Evolutionary conservation across 2,888 invertebrate genomes (phyloP), one percentile per base, ranked within the genome.

Genomic region (Andrena hattorfiana): DNA sequence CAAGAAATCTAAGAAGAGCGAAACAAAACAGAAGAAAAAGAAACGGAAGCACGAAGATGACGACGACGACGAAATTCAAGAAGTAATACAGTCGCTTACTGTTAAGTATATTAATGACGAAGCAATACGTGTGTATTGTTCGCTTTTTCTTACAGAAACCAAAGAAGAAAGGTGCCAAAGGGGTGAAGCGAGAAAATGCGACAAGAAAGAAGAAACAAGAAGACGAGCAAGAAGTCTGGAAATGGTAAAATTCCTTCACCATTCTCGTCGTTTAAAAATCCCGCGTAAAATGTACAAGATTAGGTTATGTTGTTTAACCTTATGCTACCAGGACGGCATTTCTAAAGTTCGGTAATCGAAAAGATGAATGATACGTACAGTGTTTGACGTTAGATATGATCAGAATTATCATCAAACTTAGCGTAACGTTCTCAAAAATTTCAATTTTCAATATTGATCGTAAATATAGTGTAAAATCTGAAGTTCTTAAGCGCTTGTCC

Each of bases 191-290:
- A 42, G 91, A 92, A 82, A 92, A 89, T 76, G 88, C 93, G 67
- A 90, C 95, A 59, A 97, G 96, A 87, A 96, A 95, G 74, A 97
- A 97, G 93, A 97, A 97, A 93, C 97, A 97, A 87, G 98, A 98
- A 72, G 97, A 97, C 85, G 96, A 96, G 87, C 96, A 95, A 90
- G 97, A 98, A 94, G 98, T 98, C 77, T 98, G 98, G 98, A 97
- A 98, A 95, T 98, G 98, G 98, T 98, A 94, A 95, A n/a, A 56
- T 60, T 72, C 67, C 49, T 26, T 56, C 28, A 48, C 0, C 2
- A 16, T 67, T 59, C n/a, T 60, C 20, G 35, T 0, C 2, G 13
- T 71, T 56, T 54, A 20, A 75, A 48, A 32, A 42, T 69, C 28
- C 64, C 69, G 64, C 62, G 3, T 5, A 10, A 62, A 59, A 16